Conservation (phyloP, 2,113 vertebrate species). For the Capricornis sumatraensis region DNA sequence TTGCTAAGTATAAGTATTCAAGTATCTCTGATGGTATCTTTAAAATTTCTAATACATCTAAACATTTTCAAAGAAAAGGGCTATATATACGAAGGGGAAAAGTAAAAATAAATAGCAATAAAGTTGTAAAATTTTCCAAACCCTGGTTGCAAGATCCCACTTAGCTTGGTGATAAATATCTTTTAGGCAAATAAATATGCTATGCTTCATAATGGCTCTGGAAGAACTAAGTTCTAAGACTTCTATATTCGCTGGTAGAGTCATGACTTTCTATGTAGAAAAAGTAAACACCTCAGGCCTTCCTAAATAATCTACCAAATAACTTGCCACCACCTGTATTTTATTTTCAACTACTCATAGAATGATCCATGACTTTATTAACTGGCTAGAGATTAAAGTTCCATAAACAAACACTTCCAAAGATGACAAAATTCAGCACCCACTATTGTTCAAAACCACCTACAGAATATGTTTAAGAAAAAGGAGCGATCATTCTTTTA, state of each 20-base stretch:
- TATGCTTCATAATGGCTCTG: neutral
- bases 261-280: conserved; percentile 28
- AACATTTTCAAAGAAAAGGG: conserved; percentile 15
- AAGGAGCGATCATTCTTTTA: neutral
- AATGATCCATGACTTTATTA: neutral
- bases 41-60: neutral
- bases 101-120: conserved; percentile 17
- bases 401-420: neutral
- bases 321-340: neutral
- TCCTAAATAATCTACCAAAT: neutral
- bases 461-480: neutral
- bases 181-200: conserved; percentile 31
- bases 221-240: neutral
- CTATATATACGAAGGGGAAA: neutral
- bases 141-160: neutral
- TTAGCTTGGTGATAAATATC: conserved; percentile 24
- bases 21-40: neutral
- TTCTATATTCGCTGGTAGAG: neutral
- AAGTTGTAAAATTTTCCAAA: conserved; percentile 26
- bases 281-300: neutral
- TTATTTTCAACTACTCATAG: neutral
- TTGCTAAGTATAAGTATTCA: conserved; percentile 17
- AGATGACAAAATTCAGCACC: neutral
- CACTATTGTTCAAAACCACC: neutral
- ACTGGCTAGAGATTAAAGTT: conserved; percentile 6